Evolutionary conservation across 2,888 invertebrate species (phyloP).

Genomic region (Sminthurides aquaticus): DNA sequence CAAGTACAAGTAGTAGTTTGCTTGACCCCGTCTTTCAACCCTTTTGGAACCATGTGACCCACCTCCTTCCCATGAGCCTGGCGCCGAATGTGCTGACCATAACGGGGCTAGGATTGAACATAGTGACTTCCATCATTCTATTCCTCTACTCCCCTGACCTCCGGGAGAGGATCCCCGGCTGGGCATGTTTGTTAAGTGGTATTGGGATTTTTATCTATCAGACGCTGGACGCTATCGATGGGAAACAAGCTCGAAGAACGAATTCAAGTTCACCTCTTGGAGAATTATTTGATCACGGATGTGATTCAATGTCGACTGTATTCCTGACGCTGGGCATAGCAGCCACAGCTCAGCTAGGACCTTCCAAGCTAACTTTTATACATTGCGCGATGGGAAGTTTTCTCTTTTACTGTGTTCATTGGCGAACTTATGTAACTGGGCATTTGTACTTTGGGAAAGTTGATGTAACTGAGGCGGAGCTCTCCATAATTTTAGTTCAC

Average conservation of each 20-base stretch:
- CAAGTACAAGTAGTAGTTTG: conserved; percentile 73
- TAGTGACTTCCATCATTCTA: conserved; percentile 82
- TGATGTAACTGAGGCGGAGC: conserved; percentile 98
- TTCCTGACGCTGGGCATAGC: conserved; percentile 13
- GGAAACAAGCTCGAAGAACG: conserved; percentile 95
- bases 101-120: conserved; percentile 81
- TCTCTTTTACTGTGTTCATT: conserved; percentile 96
- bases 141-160: conserved; percentile 73
- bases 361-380: conserved; percentile 84
- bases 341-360: conserved; percentile 60
- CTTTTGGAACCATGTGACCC: conserved; percentile 94
- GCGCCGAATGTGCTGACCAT: conserved; percentile 97
- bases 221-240: conserved; percentile 96
- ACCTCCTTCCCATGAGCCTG: conserved; percentile 84
- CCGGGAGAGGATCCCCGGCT: conserved; percentile 61
- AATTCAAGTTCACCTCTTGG: conserved; percentile 86
- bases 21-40: conserved; percentile 84
- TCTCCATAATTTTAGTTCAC: conserved; percentile 81
- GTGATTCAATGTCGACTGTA: conserved; percentile 89
- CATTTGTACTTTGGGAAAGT: conserved; percentile 80
- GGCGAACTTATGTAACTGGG: conserved; percentile 98
- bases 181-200: conserved; percentile 86
- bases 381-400: conserved; percentile 89
- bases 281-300: conserved; percentile 98
- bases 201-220: conserved; percentile 93